Conservation (phyloP, 2,113 vertebrate genomes). For the Microtus ochrogaster region DNA sequence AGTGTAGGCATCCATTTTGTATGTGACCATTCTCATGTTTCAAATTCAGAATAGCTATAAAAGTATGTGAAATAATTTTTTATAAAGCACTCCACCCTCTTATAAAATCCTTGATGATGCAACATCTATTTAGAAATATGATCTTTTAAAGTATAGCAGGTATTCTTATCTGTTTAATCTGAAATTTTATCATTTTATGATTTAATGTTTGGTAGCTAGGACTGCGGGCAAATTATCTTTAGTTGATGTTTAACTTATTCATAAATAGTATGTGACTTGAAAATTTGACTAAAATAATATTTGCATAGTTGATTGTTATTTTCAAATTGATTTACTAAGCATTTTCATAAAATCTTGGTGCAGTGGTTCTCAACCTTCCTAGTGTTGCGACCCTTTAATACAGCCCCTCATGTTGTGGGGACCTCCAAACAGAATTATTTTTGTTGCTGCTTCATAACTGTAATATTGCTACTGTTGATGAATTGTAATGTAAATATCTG, state of each 20-base stretch:
- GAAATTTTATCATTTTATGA: constrained; percentile 40
- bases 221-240: neutral
- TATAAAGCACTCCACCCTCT: constrained; percentile 52
- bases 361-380: neutral
- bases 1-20: constrained; percentile 11
- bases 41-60: constrained; percentile 56
- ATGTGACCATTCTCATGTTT: constrained; percentile 56
- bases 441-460: neutral
- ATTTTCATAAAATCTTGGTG: constrained; percentile 11
- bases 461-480: neutral
- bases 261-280: constrained; percentile 31
- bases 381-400: neutral
- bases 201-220: constrained; percentile 12
- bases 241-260: constrained; percentile 25
- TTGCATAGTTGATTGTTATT: neutral
- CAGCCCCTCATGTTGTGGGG: neutral
- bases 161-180: constrained; percentile 62
- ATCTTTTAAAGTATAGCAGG: constrained; percentile 59
- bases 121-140: constrained; percentile 61
- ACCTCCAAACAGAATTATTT: neutral
- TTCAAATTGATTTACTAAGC: constrained; percentile 1
- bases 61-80: constrained; percentile 49
- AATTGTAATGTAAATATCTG: neutral
- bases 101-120: constrained; percentile 56
- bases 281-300: constrained; percentile 27